Percentiles rank a stretch among this genome's conserved stretches.
Conservation (phyloP, 2,888 invertebrate species). For the Ochropacha duplaris region DNA sequence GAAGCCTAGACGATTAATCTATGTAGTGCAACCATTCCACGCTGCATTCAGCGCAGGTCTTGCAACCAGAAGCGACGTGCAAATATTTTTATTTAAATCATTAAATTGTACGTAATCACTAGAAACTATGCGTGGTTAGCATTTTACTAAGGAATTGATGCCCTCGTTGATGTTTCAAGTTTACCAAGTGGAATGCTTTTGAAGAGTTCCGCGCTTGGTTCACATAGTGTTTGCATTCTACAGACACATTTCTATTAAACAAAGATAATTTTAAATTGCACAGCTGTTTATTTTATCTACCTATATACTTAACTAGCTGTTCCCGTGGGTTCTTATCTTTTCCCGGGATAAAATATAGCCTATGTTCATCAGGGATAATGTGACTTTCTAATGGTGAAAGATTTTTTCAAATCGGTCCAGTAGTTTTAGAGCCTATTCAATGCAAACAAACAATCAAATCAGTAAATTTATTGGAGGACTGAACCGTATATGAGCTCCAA, state of each 20-base stretch:
- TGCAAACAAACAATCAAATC: too few relatives aligned
- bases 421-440: too few relatives aligned
- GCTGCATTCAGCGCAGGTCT: neutral
- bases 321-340: too few relatives aligned
- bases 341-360: too few relatives aligned
- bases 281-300: too few relatives aligned
- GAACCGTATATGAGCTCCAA: too few relatives aligned
- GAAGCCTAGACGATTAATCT: neutral
- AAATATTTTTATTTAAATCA: conserved; percentile 5
- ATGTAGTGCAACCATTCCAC: neutral
- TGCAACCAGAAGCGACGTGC: neutral
- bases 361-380: too few relatives aligned
- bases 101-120: conserved; percentile 3
- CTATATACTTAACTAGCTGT: too few relatives aligned
- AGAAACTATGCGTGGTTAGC: neutral
- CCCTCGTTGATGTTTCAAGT: neutral
- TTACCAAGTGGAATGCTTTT: neutral
- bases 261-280: too few relatives aligned
- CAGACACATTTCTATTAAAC: neutral
- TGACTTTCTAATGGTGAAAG: too few relatives aligned
- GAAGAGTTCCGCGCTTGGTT: neutral
- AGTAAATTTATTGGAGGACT: too few relatives aligned
- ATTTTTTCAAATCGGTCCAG: too few relatives aligned
- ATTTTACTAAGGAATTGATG: conserved; percentile 2
- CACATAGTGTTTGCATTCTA: neutral